Evolutionary conservation across 2,113 vertebrate species (phyloP), one percentile per base, ranked within the genome.

Genomic region (Piliocolobus tephrosceles): DNA sequence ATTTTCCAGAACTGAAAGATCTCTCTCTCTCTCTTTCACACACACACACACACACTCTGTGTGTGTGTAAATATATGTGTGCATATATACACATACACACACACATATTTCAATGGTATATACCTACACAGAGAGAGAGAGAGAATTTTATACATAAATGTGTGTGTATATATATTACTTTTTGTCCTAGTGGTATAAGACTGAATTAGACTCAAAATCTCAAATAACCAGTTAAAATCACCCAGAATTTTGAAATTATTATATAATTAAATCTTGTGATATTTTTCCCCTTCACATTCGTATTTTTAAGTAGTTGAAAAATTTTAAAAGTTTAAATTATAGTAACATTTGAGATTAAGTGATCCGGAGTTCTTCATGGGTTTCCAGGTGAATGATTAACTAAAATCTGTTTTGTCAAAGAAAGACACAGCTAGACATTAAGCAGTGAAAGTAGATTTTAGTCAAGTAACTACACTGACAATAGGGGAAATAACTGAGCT

Each of bases 311-410:
- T 4, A 57, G 6, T 30, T 47, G 16, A 81, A 50, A 70, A 72
- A 73, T 80, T 80, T 27, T 35, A 8, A 52, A 50, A 58, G 1
- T 6, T n/a, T 78, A 22, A 93, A 83, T 78, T 32, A 40, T 0
- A 66, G 8, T 57, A 92, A 75, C 64, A 50, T 81, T 72, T 91
- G 66, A 94, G 8, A 8, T 76, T 47, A 85, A 27, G 18, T 64
- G 13, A 81, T 82, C 9, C 38, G 3, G 16, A 50, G 1, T 27
- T 80, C 1, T 55, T 66, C 9, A 70, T 81, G n/a, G 16, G 14
- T 87, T 90, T 95, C 14, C 55, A 92, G 43, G 16, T 86, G 11
- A 94, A 73, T 68, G 25, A 61, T 32, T 55, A 75, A 72, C 76
- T 91, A 78, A 88, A 80, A 78, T 35, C 38, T 58, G 16, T 81